These are phyloP conservation scores for Fukomys damarensis DNA, from an alignment of 2,113 vertebrate genomes.

Conservation along the genomic window DNA sequence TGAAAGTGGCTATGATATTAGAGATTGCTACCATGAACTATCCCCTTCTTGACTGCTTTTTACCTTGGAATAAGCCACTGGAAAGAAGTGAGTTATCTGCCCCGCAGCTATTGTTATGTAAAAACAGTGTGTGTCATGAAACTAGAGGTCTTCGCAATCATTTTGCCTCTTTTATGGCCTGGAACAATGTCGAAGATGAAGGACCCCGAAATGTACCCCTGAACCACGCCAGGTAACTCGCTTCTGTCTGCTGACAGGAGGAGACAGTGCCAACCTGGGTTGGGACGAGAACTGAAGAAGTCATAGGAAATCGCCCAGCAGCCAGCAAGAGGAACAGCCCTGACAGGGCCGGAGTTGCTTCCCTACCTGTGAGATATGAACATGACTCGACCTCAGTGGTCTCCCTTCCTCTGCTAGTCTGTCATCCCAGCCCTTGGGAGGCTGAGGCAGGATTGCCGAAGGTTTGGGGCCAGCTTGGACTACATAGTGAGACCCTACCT, in stretches of 20 bases:
- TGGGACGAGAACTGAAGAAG: neutral
- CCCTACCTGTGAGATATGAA: too few species aligned
- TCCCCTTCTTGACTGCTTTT: constrained; percentile 35
- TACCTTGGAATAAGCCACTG: constrained; percentile 56
- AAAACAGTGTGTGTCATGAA: constrained; percentile 10
- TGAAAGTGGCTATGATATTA: constrained; percentile 5
- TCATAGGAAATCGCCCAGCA: neutral
- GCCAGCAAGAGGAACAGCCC: too few species aligned
- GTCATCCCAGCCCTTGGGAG: neutral
- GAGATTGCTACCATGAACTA: constrained; percentile 26
- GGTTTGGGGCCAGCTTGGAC: too few species aligned
- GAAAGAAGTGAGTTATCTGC: constrained; percentile 54
- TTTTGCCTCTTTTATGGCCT: neutral
- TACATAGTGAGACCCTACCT: neutral
- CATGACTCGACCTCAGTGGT: too few species aligned
- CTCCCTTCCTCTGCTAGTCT: too few species aligned
- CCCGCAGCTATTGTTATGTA: constrained; percentile 49
- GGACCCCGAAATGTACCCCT: neutral
- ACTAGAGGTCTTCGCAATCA: neutral
- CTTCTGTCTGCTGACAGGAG: neutral
- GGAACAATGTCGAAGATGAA: neutral
- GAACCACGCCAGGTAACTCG: neutral
- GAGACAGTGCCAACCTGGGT: too few species aligned
- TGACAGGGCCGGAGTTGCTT: too few species aligned
- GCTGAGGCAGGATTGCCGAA: neutral